Evolutionary conservation across 2,888 invertebrate genomes (phyloP), one percentile per base, ranked within the genome.

Genomic region (Harpalus rufipes): DNA sequence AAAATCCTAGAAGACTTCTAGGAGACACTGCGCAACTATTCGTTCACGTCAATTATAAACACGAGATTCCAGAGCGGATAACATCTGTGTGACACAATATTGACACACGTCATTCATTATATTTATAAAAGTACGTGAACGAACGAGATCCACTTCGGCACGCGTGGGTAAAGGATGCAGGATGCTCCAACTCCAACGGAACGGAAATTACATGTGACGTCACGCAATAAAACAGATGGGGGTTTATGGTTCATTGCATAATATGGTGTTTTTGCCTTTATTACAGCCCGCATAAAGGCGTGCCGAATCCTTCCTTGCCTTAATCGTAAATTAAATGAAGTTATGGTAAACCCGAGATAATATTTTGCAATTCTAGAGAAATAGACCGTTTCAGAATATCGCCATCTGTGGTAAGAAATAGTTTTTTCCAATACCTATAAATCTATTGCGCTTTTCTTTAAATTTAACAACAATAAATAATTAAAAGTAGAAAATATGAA

Each of bases 21-120:
- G 81, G 44, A 41, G 63, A 41, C 79, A 79, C 59, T 44, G 39
- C 51, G 12, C 16, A 84, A 76, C 83, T 84, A 84, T 84, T 74
- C 84, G 68, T 84, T 68, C 65, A 79, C 79, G 84, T 84, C 84
- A 84, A 84, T 84, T 84, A 84, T 84, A 65, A 63, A 79, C 79
- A 84, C 44, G 68, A 79, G 84, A 84, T 79, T 65, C 79, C 56
- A 76, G 21, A 44, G 39, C n/a, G 25, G 84, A 84, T 84, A 79
- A 65, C 79, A 79, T 61, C 39, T 84, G 84, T 79, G 84, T 84
- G 84, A 79, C 79, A 79, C 63, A 58, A 84, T 79, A 79, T 84
- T 84, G 79, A 85, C 85, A 59, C 21, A 79, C 56, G 72, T 85
- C 85, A 80, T 85, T 85, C 85, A 85, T 85, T 85, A 85, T 84